Evolutionary conservation across 2,797 vertebrate species (phyloP).

Genomic region (Natrix natrix): DNA sequence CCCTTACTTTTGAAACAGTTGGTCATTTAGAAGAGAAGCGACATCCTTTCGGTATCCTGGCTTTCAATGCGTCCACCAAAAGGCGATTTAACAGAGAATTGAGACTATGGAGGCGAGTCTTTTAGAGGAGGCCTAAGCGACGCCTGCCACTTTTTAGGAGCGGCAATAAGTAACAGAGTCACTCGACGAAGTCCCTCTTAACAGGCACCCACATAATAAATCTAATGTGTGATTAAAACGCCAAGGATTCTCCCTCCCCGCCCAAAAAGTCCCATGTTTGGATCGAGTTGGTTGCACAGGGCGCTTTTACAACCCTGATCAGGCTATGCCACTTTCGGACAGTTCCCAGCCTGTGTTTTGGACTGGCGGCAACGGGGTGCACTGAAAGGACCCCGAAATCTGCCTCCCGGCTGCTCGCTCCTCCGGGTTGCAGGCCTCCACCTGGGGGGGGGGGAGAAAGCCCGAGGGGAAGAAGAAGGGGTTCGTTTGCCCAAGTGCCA

Average conservation of each 20-base stretch:
- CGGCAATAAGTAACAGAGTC: not conserved
- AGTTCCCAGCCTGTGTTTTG: not conserved
- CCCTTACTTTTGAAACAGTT: not conserved
- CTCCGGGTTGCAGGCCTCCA: not conserved
- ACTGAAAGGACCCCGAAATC: not conserved
- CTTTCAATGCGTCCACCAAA: not conserved
- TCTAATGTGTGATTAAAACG: not conserved
- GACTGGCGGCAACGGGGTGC: not conserved
- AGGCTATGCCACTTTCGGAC: not conserved
- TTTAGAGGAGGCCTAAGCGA: not conserved
- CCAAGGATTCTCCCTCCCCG: too few species aligned
- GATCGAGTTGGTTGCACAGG: not conserved
- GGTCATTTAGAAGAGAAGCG: not conserved
- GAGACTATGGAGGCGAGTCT: not conserved
- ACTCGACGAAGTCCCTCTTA: not conserved
- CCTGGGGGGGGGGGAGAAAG: not conserved
- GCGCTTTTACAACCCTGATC: not conserved
- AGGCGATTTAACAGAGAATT: not conserved
- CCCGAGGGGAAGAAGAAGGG: not conserved
- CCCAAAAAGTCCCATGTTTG: not conserved
- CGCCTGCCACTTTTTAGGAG: not conserved
- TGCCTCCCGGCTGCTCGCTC: not conserved
- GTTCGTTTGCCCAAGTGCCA: not conserved
- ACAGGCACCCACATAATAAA: not conserved
- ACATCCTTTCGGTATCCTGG: not conserved